Conservation (phyloP, 2,797 vertebrate species). For the Apogon hyalosoma region DNA sequence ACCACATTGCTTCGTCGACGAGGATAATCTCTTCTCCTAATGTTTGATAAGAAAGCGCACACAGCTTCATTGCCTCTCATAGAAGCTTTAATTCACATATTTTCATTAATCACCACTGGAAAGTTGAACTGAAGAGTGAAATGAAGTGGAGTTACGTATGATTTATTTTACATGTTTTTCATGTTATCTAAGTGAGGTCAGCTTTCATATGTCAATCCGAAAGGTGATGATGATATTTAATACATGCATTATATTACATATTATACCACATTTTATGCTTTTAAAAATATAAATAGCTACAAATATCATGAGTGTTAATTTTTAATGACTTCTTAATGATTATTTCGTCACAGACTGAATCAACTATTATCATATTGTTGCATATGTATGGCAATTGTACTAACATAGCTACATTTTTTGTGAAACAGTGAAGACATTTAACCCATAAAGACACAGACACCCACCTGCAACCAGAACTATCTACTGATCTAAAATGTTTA, state of each 20-base stretch:
- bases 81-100: constrained; percentile 26
- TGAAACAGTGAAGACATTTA: background rate
- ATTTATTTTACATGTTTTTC: background rate
- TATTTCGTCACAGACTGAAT: background rate
- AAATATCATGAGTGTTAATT: background rate
- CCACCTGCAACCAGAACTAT: too few species aligned
- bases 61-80: constrained; percentile 21
- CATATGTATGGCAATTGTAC: background rate
- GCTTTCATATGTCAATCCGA: background rate
- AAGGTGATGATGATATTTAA: too few species aligned
- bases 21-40: constrained; percentile 37
- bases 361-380: background rate
- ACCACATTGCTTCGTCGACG: constrained; percentile 35
- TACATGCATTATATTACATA: background rate
- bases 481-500: too few species aligned
- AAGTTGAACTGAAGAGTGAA: constrained; percentile 7
- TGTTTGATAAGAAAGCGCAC: constrained; percentile 41
- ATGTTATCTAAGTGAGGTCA: background rate
- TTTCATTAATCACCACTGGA: constrained; percentile 25
- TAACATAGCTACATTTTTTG: background rate
- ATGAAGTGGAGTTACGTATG: background rate
- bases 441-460: too few species aligned
- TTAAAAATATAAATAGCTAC: background rate
- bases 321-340: too few species aligned
- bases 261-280: background rate